Base-by-base conservation (phyloP, 1,140 invertebrate genomes). In the Lepidurus couesii region DNA sequence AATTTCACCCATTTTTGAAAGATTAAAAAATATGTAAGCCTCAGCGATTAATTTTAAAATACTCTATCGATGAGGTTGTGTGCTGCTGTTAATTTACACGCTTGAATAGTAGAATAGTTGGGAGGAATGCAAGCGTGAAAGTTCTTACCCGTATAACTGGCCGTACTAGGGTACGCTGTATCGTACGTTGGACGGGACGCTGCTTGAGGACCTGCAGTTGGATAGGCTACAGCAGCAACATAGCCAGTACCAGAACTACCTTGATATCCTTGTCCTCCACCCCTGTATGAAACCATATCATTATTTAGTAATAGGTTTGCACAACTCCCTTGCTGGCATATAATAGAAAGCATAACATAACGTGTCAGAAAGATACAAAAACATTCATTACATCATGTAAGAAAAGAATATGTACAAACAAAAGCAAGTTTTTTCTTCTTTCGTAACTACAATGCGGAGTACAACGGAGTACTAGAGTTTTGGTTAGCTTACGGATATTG, bases 111-210 rank as follows among this genome's bases (percentile, higher is more conserved):
- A 6, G 24, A 76, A 34, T 24, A n/a, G 44, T 42, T 16, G 13
- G 79, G 44, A 53, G 42, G 44, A 34, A 16, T 16, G 4, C 42
- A 16, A 34, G 16, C 16, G 16, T 65, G n/a, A n/a, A 44, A 42
- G 16, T 34, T 16, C 24, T 24, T 42, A 79, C 78, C 78, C 44
- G 78, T 75, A 44, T 75, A 79, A 75, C 73, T 75, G 42, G 78
- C 78, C 73, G 78, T 79, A 74, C 75, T 79, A 44, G 78, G 78
- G 73, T 79, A 79, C 44, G 78, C 78, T 75, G 78, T 79, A 74
- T 79, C 78, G 73, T 79, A 79, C 21, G 78, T 45, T 74, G 78
- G 74, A 45, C 75, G 78, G 44, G 73, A 44, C 78, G 78, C 42
- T 26, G 78, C 78, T 75, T 74, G 73, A 26, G 78, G 53, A 65